Base-by-base conservation (phyloP, 1,140 invertebrate species). In the Penaeus japonicus region DNA sequence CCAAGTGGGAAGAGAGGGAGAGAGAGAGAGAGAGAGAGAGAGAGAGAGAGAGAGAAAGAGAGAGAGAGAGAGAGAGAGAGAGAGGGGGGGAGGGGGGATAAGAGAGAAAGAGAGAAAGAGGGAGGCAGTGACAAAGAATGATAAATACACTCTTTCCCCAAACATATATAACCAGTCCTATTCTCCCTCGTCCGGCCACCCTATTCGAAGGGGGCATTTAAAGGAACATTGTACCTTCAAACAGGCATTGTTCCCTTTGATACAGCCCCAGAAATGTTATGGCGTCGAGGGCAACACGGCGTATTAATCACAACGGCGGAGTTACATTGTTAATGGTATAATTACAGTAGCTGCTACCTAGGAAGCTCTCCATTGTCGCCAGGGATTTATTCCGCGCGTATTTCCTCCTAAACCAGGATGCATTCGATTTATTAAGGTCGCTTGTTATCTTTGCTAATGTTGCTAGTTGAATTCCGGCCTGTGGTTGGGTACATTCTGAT, bases 71-170 rank as follows among this genome's bases (percentile, higher is more conserved):
- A 1, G 18, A n/a, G 27, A n/a, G 18, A n/a, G 7, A 39, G 47
- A 47, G 47, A 47, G 39, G 12, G n/a, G n/a, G n/a, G n/a, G n/a
- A n/a, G 35, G 47, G 77, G 47, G 12, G 47, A 20, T 20, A 17
- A 12, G 15, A 32, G 78, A 39, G 78, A n/a, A n/a, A 54, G 27
- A 39, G 20, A 4, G 27, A n/a, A 22, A 18, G 22, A 83, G 18
- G n/a, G 39, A 24, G 22, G 22, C 35, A 18, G 77, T 87, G 77
- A 87, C 85, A 81, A 53, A 81, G 77, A 77, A 87, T 87, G 85
- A 81, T 70, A 87, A 87, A 87, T 81, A 24, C 32, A 80, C 57
- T 81, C 77, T 59, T 80, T 87, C 81, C 78, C 78, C 39, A 87
- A 80, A 87, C 77, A 81, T 39, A 79, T 81, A 87, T 77, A 39